A percentile compares a stretch with the other conserved stretches of the same genome.
These are phyloP conservation scores for Scotopteryx bipunctaria DNA, from an alignment of 2,888 invertebrate genomes.

Conservation along the genomic window DNA sequence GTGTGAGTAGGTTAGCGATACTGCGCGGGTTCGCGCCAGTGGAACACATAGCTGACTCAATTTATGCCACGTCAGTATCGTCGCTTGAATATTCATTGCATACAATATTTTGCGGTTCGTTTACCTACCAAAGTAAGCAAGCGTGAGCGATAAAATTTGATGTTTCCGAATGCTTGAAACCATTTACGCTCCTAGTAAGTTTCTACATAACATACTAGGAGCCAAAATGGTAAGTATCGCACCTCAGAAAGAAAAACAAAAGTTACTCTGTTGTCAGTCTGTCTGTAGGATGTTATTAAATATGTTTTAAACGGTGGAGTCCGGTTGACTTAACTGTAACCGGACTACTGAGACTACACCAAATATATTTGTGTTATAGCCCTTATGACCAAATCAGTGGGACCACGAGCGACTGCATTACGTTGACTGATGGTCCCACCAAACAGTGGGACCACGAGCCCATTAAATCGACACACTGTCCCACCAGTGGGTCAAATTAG, in stretches of 20 bases:
- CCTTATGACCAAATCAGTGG: no score
- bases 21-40: conserved; percentile 11
- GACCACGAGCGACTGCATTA: no score
- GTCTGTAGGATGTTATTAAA: not conserved
- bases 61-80: conserved; percentile 64
- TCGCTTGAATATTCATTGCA: conserved; percentile 67
- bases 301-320: not conserved
- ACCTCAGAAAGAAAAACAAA: not conserved
- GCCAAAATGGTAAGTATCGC: no score
- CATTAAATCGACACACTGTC: no score
- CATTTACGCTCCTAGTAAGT: not conserved
- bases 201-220: not conserved
- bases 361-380: no score
- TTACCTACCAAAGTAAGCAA: conserved; percentile 32
- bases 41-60: conserved; percentile 41
- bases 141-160: conserved; percentile 25
- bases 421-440: no score
- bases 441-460: no score
- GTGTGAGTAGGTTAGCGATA: conserved; percentile 28
- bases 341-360: no score
- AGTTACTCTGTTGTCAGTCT: not conserved
- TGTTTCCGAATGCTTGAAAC: conserved; percentile 20
- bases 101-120: conserved; percentile 48
- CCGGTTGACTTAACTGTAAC: no score
- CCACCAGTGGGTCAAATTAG: no score